Evolutionary conservation across 2,888 invertebrate species (phyloP).

Genomic region (Cephus rjabovi): DNA sequence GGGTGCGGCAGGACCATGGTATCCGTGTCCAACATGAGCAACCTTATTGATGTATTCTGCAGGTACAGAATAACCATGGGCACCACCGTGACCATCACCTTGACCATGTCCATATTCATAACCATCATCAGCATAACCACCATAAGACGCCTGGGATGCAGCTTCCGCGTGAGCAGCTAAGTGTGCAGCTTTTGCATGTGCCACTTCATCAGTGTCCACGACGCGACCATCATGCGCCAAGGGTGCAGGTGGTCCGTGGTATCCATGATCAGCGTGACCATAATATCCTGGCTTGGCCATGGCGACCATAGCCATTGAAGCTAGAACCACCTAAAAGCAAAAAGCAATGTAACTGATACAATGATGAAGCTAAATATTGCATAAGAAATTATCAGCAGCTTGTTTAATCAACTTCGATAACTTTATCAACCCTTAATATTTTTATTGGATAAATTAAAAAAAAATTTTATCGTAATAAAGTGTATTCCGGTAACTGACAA

Average conservation of each 20-base stretch:
- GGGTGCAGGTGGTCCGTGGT: slow-evolving; percentile 18
- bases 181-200: slow-evolving; percentile 21
- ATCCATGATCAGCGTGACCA: slow-evolving; percentile 11
- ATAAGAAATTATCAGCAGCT: no score
- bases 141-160: slow-evolving; percentile 15
- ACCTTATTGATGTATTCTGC: slow-evolving; percentile 26
- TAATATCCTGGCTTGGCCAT: slow-evolving; percentile 21
- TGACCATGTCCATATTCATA: slow-evolving; percentile 5
- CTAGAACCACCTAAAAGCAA: slow-evolving; percentile 17
- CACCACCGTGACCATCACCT: background rate
- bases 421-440: no score
- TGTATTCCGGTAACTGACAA: background rate
- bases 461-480: no score
- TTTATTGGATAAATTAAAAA: no score
- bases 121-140: slow-evolving; percentile 10
- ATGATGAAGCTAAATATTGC: no score
- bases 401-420: no score
- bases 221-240: slow-evolving; percentile 19
- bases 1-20: slow-evolving; percentile 38
- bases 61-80: slow-evolving; percentile 18
- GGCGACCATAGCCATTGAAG: slow-evolving; percentile 16
- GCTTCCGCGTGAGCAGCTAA: slow-evolving; percentile 21
- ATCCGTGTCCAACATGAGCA: slow-evolving; percentile 25
- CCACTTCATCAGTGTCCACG: slow-evolving; percentile 19
- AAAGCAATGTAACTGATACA: no score